These are phyloP conservation scores for Drosophila sucinea DNA, from an alignment of 1,140 invertebrate genomes.

Conservation along the genomic window DNA sequence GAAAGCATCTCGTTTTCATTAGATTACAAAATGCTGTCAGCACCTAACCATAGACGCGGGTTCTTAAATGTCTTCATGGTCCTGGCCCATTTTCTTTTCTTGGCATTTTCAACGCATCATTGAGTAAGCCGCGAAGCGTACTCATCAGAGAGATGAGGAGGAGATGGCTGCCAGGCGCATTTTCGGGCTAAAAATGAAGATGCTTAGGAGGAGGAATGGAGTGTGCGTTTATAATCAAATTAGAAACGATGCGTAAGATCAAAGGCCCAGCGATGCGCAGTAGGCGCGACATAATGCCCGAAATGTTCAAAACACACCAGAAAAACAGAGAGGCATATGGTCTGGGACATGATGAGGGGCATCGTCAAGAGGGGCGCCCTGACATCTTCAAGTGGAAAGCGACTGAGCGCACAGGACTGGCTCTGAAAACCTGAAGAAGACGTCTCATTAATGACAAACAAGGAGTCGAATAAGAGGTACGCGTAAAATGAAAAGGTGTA, in stretches of 20 bases:
- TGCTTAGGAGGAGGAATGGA: conserved; percentile 38
- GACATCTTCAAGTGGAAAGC: conserved; percentile 80
- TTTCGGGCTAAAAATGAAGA: conserved; percentile 70
- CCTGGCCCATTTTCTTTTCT: conserved; percentile 34
- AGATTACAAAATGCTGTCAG: conserved; percentile 78
- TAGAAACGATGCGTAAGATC: conserved; percentile 80
- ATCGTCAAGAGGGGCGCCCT: conserved; percentile 40
- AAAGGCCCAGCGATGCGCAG: conserved; percentile 63
- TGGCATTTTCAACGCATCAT: conserved; percentile 80
- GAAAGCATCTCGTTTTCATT: conserved; percentile 80
- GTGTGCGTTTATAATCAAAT: conserved; percentile 81
- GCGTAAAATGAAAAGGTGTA: conserved; percentile 74
- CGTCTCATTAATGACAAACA: conserved; percentile 82
- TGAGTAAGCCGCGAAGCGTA: conserved; percentile 75
- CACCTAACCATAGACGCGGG: conserved; percentile 56
- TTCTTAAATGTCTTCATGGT: conserved; percentile 68
- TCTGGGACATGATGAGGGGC: conserved; percentile 70
- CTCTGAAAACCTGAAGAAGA: conserved; percentile 63
- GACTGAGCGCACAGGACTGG: conserved; percentile 46
- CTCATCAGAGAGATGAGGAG: conserved; percentile 50
- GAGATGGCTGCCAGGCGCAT: conserved; percentile 38
- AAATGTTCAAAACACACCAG: conserved; percentile 69
- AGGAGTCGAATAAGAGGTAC: conserved; percentile 57
- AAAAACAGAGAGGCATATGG: conserved; percentile 11
- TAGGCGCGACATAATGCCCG: conserved; percentile 80